Evolutionary conservation across 2,113 vertebrate species (phyloP).

Genomic region (Gobiocypris rarus): DNA sequence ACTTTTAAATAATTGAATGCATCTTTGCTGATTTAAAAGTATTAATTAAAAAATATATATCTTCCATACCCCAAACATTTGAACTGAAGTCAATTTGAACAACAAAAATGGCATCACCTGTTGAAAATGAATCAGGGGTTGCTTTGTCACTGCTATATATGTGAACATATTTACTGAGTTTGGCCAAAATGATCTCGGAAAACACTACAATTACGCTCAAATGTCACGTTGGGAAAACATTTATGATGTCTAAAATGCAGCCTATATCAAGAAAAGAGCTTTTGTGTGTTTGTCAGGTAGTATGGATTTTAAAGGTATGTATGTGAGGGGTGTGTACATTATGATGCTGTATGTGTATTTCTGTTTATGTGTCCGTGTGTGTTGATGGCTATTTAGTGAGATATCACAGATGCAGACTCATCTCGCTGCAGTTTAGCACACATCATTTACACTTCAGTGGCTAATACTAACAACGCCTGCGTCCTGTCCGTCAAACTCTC

Average conservation of each 20-base stretch:
- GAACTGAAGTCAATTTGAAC: background rate
- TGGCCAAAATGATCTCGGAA: background rate
- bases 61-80: no score
- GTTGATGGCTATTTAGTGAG: conserved; percentile 38
- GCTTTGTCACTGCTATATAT: background rate
- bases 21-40: no score
- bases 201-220: background rate
- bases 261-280: background rate
- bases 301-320: background rate
- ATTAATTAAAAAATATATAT: no score
- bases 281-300: background rate
- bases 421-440: conserved; percentile 25
- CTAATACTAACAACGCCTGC: conserved; percentile 31
- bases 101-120: background rate
- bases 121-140: background rate
- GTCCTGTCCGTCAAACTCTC: conserved; percentile 37
- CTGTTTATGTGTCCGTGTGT: background rate
- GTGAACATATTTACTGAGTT: background rate
- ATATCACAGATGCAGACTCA: conserved; percentile 45
- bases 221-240: background rate
- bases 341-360: conserved; percentile 8
- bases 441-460: conserved; percentile 37
- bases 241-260: background rate
- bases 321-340: background rate
- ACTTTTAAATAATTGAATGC: no score